Conservation (phyloP, 2,113 vertebrate genomes). For the Sialia sialis region DNA sequence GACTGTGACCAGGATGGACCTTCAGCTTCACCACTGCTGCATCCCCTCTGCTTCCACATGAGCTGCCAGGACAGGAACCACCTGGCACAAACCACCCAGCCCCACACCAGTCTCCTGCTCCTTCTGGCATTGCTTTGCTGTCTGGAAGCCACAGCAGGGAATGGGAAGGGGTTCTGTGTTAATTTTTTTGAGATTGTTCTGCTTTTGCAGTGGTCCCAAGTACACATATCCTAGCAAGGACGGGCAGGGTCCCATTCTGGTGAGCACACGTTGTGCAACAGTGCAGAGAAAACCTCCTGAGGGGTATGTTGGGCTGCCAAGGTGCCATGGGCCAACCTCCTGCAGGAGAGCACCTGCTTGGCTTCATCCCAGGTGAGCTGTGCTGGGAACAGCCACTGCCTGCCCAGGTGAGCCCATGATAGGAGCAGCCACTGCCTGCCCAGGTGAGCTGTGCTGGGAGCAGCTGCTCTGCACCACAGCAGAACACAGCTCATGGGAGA, state of each 20-base stretch:
- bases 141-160: not conserved
- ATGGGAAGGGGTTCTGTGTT: not conserved
- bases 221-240: not conserved
- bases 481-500: accelerated
- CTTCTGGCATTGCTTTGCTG: not conserved
- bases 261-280: not conserved
- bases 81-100: accelerated
- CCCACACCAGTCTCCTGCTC: accelerated
- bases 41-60: accelerated
- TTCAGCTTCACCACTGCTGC: not conserved
- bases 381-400: not conserved
- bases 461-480: not conserved
- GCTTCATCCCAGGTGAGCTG: not conserved
- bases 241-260: not conserved
- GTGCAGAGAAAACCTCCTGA: not conserved
- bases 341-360: not conserved
- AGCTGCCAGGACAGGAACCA: not conserved
- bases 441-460: not conserved
- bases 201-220: not conserved
- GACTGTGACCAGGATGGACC: not conserved
- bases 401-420: not conserved
- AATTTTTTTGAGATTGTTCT: not conserved
- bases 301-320: not conserved
- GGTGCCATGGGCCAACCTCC: not conserved
- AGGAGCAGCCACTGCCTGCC: not conserved